Percentiles rank a stretch among this genome's conserved stretches.
Evolutionary conservation across 2,888 invertebrate genomes (phyloP).

Genomic region (Azorinus chamasolen): DNA sequence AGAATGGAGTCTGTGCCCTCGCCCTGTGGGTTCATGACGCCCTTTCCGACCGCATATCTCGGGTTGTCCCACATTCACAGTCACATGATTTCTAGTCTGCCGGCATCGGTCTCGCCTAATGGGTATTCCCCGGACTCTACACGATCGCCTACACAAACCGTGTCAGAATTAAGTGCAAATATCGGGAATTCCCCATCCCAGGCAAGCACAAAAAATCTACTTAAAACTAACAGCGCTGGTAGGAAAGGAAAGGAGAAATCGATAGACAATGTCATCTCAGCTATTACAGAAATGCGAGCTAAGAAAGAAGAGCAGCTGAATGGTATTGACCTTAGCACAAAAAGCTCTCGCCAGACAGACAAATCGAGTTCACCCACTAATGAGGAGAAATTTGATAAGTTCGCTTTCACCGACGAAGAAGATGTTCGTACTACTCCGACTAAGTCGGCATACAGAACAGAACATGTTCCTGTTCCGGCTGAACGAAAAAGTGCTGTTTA

Average conservation of each 20-base stretch:
- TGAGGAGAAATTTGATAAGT: constrained; percentile 57
- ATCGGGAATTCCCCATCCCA: neutral
- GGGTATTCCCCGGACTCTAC: constrained; percentile 47
- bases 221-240: neutral
- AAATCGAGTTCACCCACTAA: constrained; percentile 9
- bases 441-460: neutral
- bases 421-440: constrained; percentile 19
- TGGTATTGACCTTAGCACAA: constrained; percentile 61
- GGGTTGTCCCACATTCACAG: constrained; percentile 43
- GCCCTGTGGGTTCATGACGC: constrained; percentile 28
- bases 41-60: constrained; percentile 44
- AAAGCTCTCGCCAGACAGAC: constrained; percentile 34
- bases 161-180: constrained; percentile 14
- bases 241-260: constrained; percentile 58
- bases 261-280: constrained; percentile 60
- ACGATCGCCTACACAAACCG: constrained; percentile 20
- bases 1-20: constrained; percentile 38
- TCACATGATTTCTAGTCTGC: constrained; percentile 51
- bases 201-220: neutral
- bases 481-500: too few species aligned
- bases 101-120: constrained; percentile 36
- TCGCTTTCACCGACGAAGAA: constrained; percentile 68
- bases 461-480: too few species aligned
- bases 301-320: constrained; percentile 62
- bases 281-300: constrained; percentile 54